Percentiles rank a stretch among this genome's conserved stretches.
Evolutionary conservation across 2,797 vertebrate genomes (phyloP).

Genomic region (Ciconia nigra): DNA sequence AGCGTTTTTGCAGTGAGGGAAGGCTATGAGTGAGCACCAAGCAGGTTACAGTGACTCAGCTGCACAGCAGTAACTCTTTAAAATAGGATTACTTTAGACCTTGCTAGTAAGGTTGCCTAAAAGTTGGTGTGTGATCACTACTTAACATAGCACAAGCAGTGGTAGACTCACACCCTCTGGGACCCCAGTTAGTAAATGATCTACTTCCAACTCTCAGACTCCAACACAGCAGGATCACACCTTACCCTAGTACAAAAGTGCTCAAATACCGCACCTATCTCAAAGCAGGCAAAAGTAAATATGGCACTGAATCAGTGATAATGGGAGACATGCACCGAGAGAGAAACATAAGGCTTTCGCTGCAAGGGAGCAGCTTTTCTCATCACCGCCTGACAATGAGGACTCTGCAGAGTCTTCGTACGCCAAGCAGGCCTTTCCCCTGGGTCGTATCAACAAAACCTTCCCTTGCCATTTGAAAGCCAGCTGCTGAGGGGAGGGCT

Average conservation of each 20-base stretch:
- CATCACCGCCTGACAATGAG: rapidly evolving
- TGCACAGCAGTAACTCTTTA: neutral
- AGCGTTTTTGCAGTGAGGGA: neutral
- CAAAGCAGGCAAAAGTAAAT: neutral
- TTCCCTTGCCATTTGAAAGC: neutral
- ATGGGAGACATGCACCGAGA: neutral
- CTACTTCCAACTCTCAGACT: neutral
- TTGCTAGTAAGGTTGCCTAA: neutral
- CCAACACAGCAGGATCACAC: neutral
- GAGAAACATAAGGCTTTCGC: neutral
- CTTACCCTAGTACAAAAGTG: neutral
- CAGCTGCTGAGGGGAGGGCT: neutral
- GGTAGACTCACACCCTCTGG: neutral
- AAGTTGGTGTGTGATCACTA: neutral
- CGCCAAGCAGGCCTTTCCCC: neutral
- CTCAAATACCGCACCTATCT: neutral
- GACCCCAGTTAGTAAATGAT: neutral
- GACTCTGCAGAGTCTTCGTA: neutral
- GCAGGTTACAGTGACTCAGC: neutral
- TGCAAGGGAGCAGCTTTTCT: neutral
- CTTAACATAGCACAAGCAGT: neutral
- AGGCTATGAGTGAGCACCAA: neutral
- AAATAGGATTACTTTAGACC: neutral
- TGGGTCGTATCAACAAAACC: neutral
- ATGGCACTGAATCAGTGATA: neutral